Base-by-base conservation (phyloP, 2,888 invertebrate genomes). In the Pocota personata region DNA sequence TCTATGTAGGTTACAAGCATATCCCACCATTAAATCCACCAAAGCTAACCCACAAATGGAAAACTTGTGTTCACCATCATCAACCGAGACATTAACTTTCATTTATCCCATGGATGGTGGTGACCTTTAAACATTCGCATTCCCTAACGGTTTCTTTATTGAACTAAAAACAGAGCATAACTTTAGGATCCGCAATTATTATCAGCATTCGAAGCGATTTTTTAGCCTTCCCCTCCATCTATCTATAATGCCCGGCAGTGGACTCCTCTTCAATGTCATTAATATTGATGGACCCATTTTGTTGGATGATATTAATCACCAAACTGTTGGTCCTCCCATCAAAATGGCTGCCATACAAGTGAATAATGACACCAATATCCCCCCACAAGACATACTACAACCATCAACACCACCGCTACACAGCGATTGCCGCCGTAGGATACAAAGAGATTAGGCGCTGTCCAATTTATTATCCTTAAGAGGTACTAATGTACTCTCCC, bases 11-110 rank as follows among this genome's bases (percentile, higher is more conserved):
- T 14, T 12, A 12, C 21, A 21, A 48, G 37, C 21, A 12, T 14
- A 43, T 35, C 24, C 67, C 21, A 5, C 48, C 48, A 48, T 48
- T 48, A 48, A 48, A 48, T 40, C 57, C 46, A 67, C 67, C 67
- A 50, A 50, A 77, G 60, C 67, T 52, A 52, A 12, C 66, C 46
- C 67, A 46, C 69, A 77, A 77, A 77, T 77, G 77, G 77, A 40
- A 30, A 77, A 60, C 60, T 62, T 69, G 77, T 77, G 69, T 77
- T 69, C 60, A 21, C n/a, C 40, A 27, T 52, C 77, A 60, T 43
- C 52, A 73, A 62, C 52, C 32, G 50, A n/a, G 37, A 35, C 46
- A 46, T 35, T 46, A 71, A 71, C 40, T 35, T 50, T 24, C 40
- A 32, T 1, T 35, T 16, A 30, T 3, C 32, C 7, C n/a, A 32